Base-by-base conservation (phyloP, 2,113 vertebrate genomes). In the Reinhardtius hippoglossoides region DNA sequence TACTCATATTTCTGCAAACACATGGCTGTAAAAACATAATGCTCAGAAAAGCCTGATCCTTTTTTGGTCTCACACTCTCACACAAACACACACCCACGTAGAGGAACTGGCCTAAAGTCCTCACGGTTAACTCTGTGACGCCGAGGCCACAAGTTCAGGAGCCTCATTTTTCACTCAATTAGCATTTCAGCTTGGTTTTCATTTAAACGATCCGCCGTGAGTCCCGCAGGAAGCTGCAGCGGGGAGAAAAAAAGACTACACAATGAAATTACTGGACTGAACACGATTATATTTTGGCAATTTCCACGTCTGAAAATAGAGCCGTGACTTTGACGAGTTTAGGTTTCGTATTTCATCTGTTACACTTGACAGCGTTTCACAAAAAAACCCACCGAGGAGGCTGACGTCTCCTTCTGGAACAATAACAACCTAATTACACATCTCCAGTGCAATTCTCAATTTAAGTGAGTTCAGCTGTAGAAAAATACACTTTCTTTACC, bases 91-190 rank as follows among this genome's bases (percentile, higher is more conserved):
- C 63, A 62, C 24, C 20, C 63, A 2, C 20, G 35, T 5, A 59
- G 0, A 66, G 24, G 21, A 66, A 54, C 9, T 24, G 44, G 57
- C 62, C 64, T 24, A 14, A 61, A 78, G 35, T 37, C 64, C 69
- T 69, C 2, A 2, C 24, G 61, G 50, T 55, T 16, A 21, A 73
- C 77, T 81, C 31, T n/a, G 70, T 68, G 78, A 81, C 12, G n/a
- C 44, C 12, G 2, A 71, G 60, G 82, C 48, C 83, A 80, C 63
- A 54, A 74, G 78, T 86, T 86, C 74, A 81, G 59, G 31, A 65
- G 58, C 50, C 35, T 84, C 23, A 8, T 66, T 87, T 83, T 80
- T 74, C 74, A 72, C 68, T 69, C 71, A 83, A 79, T 83, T 85
- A 85, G 72, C 58, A 72, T 84, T 76, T 83, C 71, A 71, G 27